A percentile compares a stretch with the other conserved stretches of the same genome.
Evolutionary conservation across 2,797 vertebrate genomes (phyloP).

Genomic region (Chelon labrosus): DNA sequence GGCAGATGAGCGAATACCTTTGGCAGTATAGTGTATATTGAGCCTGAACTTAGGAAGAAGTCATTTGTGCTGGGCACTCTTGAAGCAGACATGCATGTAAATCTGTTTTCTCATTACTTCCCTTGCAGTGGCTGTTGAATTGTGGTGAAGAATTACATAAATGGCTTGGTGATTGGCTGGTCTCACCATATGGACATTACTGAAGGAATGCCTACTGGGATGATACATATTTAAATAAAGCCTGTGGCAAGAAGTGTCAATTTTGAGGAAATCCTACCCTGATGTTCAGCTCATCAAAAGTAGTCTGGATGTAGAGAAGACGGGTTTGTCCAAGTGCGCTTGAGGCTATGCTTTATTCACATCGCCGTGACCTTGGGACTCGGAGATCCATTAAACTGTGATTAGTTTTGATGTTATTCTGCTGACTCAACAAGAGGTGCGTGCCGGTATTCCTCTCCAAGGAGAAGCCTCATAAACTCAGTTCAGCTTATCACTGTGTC

Average conservation of each 20-base stretch:
- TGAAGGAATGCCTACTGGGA: slow-evolving; percentile 32
- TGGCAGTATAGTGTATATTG: no score
- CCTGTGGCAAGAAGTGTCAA: slow-evolving; percentile 46
- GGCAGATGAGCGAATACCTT: no score
- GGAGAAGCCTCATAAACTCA: slow-evolving; percentile 72
- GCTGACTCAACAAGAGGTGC: slow-evolving; percentile 66
- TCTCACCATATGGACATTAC: slow-evolving; percentile 27
- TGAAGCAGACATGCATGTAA: slow-evolving; percentile 8
- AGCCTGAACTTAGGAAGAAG: neutral
- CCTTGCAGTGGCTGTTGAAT: slow-evolving; percentile 9
- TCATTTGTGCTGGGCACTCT: neutral
- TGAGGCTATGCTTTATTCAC: slow-evolving; percentile 62
- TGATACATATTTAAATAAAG: slow-evolving; percentile 53
- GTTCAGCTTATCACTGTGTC: slow-evolving; percentile 70
- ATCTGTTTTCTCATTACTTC: slow-evolving; percentile 13
- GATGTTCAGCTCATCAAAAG: slow-evolving; percentile 33
- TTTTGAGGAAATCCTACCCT: slow-evolving; percentile 21
- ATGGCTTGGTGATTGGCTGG: slow-evolving; percentile 19
- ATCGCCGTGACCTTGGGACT: slow-evolving; percentile 63
- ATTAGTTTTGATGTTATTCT: slow-evolving; percentile 76
- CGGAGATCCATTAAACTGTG: slow-evolving; percentile 69
- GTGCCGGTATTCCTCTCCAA: slow-evolving; percentile 41
- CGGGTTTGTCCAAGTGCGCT: slow-evolving; percentile 37
- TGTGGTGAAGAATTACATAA: slow-evolving; percentile 6
- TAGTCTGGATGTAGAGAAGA: slow-evolving; percentile 25